These are phyloP conservation scores for Pholis gunnellus DNA, from an alignment of 2,113 vertebrate genomes.

Conservation along the genomic window DNA sequence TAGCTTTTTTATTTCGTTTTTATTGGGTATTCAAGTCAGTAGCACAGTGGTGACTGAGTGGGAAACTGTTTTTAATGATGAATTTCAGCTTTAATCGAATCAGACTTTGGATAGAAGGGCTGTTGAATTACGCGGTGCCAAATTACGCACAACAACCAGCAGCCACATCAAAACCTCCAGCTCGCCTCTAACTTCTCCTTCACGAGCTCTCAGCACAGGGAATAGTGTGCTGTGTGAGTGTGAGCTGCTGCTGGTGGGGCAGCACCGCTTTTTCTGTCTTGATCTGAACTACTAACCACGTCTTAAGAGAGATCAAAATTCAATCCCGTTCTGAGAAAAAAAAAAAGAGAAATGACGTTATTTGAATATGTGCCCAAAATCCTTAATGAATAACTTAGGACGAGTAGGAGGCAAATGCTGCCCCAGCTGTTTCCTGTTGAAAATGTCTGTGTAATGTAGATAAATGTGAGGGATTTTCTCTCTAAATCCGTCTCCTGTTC, in stretches of 20 bases:
- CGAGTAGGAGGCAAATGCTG: slow-evolving; percentile 98
- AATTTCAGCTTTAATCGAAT: slow-evolving; percentile 29
- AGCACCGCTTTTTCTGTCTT: slow-evolving; percentile 47
- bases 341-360: slow-evolving; percentile 93
- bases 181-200: slow-evolving; percentile 58
- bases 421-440: slow-evolving; percentile 99
- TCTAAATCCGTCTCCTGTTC: slow-evolving; percentile 99
- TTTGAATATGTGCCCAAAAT: slow-evolving; percentile 99
- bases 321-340: slow-evolving; percentile 83
- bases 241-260: slow-evolving; percentile 54
- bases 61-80: slow-evolving; percentile 44
- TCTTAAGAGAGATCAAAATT: slow-evolving; percentile 83
- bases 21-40: slow-evolving; percentile 5
- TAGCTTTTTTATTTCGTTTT: slow-evolving; percentile 17
- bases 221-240: slow-evolving; percentile 30
- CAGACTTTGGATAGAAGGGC: slow-evolving; percentile 33
- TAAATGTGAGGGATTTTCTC: slow-evolving; percentile 99
- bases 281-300: slow-evolving; percentile 73
- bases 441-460: slow-evolving; percentile 99
- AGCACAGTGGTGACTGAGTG: slow-evolving; percentile 30
- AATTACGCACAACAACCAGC: slow-evolving; percentile 63
- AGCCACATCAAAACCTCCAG: slow-evolving; percentile 36
- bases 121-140: slow-evolving; percentile 53
- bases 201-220: slow-evolving; percentile 40
- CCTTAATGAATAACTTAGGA: slow-evolving; percentile 99